phyloP scores from a whole-genome alignment of 1,140 invertebrate species.

The Rhopalosiphum padi region DNA sequence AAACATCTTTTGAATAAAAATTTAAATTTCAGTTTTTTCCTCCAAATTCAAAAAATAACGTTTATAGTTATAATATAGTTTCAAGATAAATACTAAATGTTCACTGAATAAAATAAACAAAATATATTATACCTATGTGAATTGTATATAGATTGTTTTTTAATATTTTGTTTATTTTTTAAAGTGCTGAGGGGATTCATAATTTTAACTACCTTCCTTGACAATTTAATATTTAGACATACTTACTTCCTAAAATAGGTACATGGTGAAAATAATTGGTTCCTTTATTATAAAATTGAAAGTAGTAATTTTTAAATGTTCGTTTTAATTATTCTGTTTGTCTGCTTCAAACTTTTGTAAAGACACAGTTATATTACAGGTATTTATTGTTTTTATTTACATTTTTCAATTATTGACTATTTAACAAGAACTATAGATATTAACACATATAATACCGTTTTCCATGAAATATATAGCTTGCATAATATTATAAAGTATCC shows the following conservation, averaged over 20 bases:
- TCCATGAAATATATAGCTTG: no score
- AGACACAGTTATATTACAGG: background rate
- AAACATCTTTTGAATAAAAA: background rate
- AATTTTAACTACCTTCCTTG: background rate
- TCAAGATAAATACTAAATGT: background rate
- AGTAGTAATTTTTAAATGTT: background rate
- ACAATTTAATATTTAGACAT: background rate
- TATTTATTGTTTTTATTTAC: background rate
- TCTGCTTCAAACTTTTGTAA: background rate
- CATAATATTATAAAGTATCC: no score
- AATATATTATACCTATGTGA: background rate
- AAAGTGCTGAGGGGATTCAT: background rate
- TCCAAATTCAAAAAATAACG: no score
- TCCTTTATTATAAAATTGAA: background rate
- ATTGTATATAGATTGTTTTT: background rate
- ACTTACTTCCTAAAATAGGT: no score
- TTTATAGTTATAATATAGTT: background rate
- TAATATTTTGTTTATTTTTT: background rate
- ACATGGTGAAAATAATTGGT: background rate
- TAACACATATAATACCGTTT: no score
- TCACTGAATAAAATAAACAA: background rate
- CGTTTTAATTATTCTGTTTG: background rate
- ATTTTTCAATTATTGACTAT: background rate
- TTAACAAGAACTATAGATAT: background rate
- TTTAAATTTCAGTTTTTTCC: no score